phyloP scores from a whole-genome alignment of 2,113 vertebrate species.

The Mirounga angustirostris region DNA sequence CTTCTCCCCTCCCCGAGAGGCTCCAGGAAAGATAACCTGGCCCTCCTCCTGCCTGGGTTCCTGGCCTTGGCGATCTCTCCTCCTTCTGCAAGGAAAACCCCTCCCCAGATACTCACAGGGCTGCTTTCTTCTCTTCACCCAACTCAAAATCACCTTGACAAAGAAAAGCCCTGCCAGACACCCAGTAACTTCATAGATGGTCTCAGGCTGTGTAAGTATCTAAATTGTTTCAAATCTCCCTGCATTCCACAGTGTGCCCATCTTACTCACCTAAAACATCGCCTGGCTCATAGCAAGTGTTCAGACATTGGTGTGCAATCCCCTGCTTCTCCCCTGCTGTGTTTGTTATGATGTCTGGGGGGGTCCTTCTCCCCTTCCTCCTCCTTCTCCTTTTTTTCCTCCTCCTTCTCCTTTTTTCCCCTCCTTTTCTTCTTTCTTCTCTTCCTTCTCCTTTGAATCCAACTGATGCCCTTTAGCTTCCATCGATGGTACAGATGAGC shows the following conservation, averaged over 20 bases:
- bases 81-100: background rate
- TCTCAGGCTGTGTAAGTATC: background rate
- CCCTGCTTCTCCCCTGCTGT: background rate
- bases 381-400: background rate
- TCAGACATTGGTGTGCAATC: background rate
- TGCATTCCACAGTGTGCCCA: background rate
- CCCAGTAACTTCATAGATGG: background rate
- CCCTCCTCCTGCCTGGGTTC: background rate
- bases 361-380: background rate
- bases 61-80: background rate
- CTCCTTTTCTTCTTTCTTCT: background rate
- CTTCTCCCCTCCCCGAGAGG: background rate
- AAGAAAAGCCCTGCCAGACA: background rate
- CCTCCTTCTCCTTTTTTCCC: background rate
- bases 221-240: background rate
- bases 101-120: background rate
- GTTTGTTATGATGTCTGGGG: background rate
- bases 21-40: background rate
- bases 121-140: slow-evolving; percentile 6
- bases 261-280: background rate
- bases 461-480: background rate
- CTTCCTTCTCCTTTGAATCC: background rate
- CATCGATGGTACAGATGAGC: background rate
- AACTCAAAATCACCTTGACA: background rate
- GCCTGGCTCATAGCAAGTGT: background rate